phyloP scores from a whole-genome alignment of 2,888 invertebrate genomes.

The Morinoia aosen region DNA sequence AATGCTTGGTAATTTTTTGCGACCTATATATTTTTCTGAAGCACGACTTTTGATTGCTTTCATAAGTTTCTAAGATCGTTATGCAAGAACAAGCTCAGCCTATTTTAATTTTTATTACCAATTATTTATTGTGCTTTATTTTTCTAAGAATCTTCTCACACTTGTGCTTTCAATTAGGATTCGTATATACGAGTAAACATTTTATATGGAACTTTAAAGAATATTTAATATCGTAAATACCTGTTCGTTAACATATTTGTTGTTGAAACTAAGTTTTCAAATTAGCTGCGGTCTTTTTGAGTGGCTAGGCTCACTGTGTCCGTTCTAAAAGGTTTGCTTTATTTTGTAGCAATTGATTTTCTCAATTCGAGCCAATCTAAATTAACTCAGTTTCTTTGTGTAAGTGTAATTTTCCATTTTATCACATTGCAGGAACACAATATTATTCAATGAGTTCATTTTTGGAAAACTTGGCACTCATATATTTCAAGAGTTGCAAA shows the following conservation, averaged over 20 bases:
- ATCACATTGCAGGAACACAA: background rate
- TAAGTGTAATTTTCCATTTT: background rate
- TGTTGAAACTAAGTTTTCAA: background rate
- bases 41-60: background rate
- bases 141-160: background rate
- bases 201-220: too few species aligned
- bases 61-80: background rate
- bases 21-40: background rate
- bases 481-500: background rate
- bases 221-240: too few species aligned
- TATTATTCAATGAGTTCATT: background rate
- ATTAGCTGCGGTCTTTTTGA: background rate
- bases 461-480: background rate
- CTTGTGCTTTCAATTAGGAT: too few species aligned
- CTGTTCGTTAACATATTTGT: too few species aligned
- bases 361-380: background rate
- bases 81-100: background rate
- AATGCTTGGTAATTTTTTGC: background rate
- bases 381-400: background rate
- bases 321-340: background rate
- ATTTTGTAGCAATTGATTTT: background rate
- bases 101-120: background rate
- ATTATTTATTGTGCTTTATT: background rate
- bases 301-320: background rate
- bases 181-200: too few species aligned